A percentile compares a stretch with the other conserved stretches of the same genome.
phyloP scores from a whole-genome alignment of 2,888 invertebrate species.

The Stegana nigrithorax region DNA sequence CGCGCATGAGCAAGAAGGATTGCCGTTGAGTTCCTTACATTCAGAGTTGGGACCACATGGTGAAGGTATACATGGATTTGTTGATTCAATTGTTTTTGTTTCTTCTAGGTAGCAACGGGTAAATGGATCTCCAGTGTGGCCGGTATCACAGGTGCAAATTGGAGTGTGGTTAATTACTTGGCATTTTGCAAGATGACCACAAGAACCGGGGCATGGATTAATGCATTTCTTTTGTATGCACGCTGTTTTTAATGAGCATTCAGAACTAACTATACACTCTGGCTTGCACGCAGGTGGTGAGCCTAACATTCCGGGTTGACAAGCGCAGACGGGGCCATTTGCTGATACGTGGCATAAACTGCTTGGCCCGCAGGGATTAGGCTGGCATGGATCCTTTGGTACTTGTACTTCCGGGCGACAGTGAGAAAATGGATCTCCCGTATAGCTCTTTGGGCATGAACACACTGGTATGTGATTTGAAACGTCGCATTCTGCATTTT shows the following conservation, averaged over 20 bases:
- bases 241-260: conserved; percentile 79
- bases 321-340: conserved; percentile 78
- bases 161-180: conserved; percentile 86
- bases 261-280: conserved; percentile 83
- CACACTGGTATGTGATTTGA: conserved; percentile 82
- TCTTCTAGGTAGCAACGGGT: conserved; percentile 72
- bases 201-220: conserved; percentile 82
- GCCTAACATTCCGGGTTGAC: conserved; percentile 78
- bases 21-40: conserved; percentile 75
- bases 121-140: conserved; percentile 81
- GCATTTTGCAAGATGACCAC: conserved; percentile 82
- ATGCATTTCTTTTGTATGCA: conserved; percentile 81
- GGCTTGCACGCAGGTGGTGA: conserved; percentile 81
- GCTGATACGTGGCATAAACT: conserved; percentile 76
- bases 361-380: conserved; percentile 83
- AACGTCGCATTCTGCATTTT: conserved; percentile 78
- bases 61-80: conserved; percentile 77
- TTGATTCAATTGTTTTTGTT: conserved; percentile 45
- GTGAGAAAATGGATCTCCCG: conserved; percentile 78
- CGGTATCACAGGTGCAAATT: conserved; percentile 79
- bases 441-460: conserved; percentile 74
- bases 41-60: conserved; percentile 84
- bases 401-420: conserved; percentile 68
- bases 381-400: conserved; percentile 72
- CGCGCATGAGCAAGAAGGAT: conserved; percentile 79